A percentile compares a stretch with the other conserved stretches of the same genome.
Evolutionary conservation across 2,113 vertebrate species (phyloP).

Genomic region (Phyllostomus discolor): DNA sequence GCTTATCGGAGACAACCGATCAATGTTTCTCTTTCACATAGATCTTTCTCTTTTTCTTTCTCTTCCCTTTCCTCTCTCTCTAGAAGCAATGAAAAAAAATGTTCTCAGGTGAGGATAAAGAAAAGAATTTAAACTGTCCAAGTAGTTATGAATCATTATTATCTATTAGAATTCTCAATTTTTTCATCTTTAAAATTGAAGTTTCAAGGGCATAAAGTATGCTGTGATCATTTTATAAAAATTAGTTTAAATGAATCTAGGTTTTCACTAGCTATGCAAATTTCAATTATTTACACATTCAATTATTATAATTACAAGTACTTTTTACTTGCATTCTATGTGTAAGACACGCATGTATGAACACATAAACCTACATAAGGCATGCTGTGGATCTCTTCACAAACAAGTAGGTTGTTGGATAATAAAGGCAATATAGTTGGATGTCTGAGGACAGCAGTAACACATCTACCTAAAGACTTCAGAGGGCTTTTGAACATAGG

Average conservation of each 20-base stretch:
- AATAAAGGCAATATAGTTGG: background rate
- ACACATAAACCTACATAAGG: background rate
- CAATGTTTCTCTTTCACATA: too few relatives aligned
- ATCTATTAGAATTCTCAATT: constrained; percentile 28
- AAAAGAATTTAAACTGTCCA: background rate
- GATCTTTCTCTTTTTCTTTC: too few relatives aligned
- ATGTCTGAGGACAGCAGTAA: background rate
- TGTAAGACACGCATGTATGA: background rate
- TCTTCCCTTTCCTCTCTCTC: too few relatives aligned
- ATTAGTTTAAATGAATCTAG: background rate
- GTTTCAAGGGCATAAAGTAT: constrained; percentile 37
- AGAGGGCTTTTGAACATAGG: background rate
- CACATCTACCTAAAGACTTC: background rate
- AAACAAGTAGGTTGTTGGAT: background rate
- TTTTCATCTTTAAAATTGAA: constrained; percentile 64
- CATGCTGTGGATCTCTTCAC: background rate
- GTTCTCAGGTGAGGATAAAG: too few relatives aligned
- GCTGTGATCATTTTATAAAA: background rate
- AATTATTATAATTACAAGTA: background rate
- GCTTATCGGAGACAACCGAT: too few relatives aligned
- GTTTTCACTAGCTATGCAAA: background rate
- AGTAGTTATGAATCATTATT: constrained; percentile 46
- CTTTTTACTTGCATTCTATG: background rate
- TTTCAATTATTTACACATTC: background rate
- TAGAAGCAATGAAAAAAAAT: too few relatives aligned